phyloP scores from a whole-genome alignment of 2,113 vertebrate genomes.

The Phalacrocorax brasilianus region DNA sequence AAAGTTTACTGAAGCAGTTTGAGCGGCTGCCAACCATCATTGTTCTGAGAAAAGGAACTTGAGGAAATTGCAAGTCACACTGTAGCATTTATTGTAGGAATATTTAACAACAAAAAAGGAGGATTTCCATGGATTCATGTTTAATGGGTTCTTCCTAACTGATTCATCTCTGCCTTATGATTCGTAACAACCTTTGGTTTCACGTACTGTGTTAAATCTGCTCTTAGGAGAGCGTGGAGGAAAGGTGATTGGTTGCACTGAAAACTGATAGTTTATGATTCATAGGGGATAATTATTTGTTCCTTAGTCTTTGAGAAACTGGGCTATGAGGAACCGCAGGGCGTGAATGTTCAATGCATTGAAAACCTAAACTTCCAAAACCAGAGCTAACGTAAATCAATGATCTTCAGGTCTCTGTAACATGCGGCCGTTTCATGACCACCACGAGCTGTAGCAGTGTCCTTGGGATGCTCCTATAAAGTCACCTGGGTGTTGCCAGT shows the following conservation, averaged over 20 bases:
- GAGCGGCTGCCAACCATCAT: slow-evolving; percentile 70
- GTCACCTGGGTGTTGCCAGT: not conserved
- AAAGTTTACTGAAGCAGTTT: slow-evolving; percentile 61
- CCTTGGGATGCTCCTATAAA: not conserved
- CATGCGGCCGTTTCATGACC: not conserved
- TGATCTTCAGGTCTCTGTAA: not conserved
- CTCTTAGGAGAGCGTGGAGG: slow-evolving; percentile 9
- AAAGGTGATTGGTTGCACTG: not conserved
- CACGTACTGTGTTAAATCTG: slow-evolving; percentile 29
- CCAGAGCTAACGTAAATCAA: not conserved
- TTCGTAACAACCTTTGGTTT: slow-evolving; percentile 49
- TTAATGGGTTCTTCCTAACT: slow-evolving; percentile 74
- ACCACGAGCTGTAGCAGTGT: not conserved
- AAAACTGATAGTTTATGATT: slow-evolving; percentile 9
- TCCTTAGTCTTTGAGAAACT: not conserved
- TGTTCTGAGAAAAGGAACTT: slow-evolving; percentile 71
- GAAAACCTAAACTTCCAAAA: not conserved
- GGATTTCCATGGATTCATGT: slow-evolving; percentile 75
- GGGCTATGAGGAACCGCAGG: not conserved
- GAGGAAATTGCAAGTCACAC: slow-evolving; percentile 69
- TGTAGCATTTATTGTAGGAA: slow-evolving; percentile 71
- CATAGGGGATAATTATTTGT: not conserved
- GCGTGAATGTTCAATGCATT: not conserved
- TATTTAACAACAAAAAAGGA: slow-evolving; percentile 74
- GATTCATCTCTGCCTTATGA: slow-evolving; percentile 70